Conservation (phyloP, 2,113 vertebrate genomes). For the Choloepus hoffmanni region DNA sequence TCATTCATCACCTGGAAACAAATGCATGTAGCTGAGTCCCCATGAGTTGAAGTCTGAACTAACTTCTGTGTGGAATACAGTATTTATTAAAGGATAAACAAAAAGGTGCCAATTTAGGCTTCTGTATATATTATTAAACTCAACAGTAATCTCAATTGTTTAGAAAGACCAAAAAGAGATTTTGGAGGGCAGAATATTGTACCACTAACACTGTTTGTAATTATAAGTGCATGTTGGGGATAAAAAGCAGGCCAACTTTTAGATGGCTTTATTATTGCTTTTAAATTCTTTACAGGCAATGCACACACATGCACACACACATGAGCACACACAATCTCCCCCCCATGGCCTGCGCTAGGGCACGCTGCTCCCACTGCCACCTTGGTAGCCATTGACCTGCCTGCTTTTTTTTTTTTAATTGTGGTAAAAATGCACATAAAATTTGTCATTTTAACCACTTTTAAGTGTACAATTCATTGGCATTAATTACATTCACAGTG, state of each 20-base stretch:
- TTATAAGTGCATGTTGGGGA: neutral
- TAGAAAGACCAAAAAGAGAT: neutral
- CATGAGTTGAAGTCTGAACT: neutral
- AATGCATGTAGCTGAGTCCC: neutral
- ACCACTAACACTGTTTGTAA: neutral
- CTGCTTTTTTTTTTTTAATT: too few species aligned
- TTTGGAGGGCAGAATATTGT: neutral
- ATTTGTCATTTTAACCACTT: too few species aligned
- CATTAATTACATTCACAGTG: too few species aligned
- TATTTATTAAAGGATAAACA: conserved; percentile 6
- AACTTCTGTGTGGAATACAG: neutral
- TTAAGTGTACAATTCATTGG: too few species aligned
- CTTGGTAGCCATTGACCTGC: neutral
- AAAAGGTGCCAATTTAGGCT: neutral
- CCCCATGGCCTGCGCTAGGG: too few species aligned
- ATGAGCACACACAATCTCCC: too few species aligned
- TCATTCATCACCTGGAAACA: neutral
- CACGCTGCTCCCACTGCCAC: neutral
- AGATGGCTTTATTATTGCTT: neutral
- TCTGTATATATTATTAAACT: neutral
- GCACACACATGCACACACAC: too few species aligned
- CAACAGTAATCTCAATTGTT: neutral
- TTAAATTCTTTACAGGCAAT: neutral
- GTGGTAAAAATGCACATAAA: too few species aligned
- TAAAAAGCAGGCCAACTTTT: neutral